Conservation (phyloP, 2,888 invertebrate genomes). For the Drosophila nr. perissopoda region DNA sequence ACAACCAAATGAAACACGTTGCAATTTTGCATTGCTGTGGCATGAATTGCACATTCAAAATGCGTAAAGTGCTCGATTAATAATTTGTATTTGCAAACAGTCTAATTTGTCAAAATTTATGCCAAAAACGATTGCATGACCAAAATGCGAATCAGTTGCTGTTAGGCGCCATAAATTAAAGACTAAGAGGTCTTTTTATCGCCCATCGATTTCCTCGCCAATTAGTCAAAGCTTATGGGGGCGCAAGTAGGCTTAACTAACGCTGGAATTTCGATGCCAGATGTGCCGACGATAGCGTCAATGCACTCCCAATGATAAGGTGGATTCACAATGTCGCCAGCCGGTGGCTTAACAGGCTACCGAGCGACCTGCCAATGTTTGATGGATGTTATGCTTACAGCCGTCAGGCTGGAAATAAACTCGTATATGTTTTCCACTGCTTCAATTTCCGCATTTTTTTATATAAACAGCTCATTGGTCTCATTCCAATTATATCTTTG, state of each 20-base stretch:
- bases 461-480: not conserved
- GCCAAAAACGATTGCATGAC: constrained; percentile 45
- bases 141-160: constrained; percentile 34
- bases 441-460: not conserved
- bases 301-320: constrained; percentile 54
- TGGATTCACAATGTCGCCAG: constrained; percentile 53
- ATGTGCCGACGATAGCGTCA: constrained; percentile 63
- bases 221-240: constrained; percentile 73
- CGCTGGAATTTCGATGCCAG: constrained; percentile 57
- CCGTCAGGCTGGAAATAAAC: not conserved
- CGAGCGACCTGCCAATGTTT: constrained; percentile 71
- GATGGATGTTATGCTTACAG: constrained; percentile 45
- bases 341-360: constrained; percentile 50
- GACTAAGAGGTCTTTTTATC: constrained; percentile 47
- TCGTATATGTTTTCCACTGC: not conserved
- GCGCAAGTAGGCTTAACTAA: constrained; percentile 55
- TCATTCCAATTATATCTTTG: not conserved
- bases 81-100: constrained; percentile 50
- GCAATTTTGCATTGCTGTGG: constrained; percentile 38
- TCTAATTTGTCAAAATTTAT: constrained; percentile 69
- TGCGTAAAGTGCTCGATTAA: constrained; percentile 70
- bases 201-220: constrained; percentile 65
- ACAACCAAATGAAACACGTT: constrained; percentile 16
- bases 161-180: constrained; percentile 49
- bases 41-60: constrained; percentile 68